Evolutionary conservation across 2,797 vertebrate species (phyloP).

Genomic region (Morelia viridis): DNA sequence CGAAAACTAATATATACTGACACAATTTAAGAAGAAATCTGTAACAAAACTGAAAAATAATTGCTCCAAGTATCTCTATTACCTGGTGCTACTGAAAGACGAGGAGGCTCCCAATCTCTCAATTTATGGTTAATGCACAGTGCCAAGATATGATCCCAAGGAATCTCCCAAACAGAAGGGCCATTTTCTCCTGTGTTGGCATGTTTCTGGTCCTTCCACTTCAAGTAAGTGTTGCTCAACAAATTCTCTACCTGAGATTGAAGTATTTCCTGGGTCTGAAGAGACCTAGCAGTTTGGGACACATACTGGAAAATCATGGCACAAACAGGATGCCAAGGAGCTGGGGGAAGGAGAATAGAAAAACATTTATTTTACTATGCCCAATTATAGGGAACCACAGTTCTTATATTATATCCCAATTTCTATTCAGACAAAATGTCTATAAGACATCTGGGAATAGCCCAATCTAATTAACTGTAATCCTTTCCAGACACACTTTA

Average conservation of each 20-base stretch:
- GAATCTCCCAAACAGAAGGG: slow-evolving; percentile 77
- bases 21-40: background rate
- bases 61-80: fast-evolving
- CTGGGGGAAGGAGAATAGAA: slow-evolving; percentile 62
- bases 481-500: background rate
- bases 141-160: slow-evolving; percentile 86
- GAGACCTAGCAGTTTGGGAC: slow-evolving; percentile 81
- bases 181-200: background rate
- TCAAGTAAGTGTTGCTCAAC: slow-evolving; percentile 74
- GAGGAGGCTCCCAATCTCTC: slow-evolving; percentile 85
- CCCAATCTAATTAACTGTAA: background rate
- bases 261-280: slow-evolving; percentile 80
- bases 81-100: slow-evolving; percentile 77
- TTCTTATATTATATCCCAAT: background rate
- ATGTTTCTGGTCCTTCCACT: slow-evolving; percentile 48
- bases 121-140: slow-evolving; percentile 91
- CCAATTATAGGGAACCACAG: no score
- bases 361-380: background rate
- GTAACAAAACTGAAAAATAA: fast-evolving
- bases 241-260: slow-evolving; percentile 87
- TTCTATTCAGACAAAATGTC: background rate
- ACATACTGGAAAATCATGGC: slow-evolving; percentile 80
- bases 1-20: background rate
- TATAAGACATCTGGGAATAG: background rate
- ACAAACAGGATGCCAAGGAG: slow-evolving; percentile 83